phyloP scores from a whole-genome alignment of 2,888 invertebrate species.

The Drosophila koepferae region DNA sequence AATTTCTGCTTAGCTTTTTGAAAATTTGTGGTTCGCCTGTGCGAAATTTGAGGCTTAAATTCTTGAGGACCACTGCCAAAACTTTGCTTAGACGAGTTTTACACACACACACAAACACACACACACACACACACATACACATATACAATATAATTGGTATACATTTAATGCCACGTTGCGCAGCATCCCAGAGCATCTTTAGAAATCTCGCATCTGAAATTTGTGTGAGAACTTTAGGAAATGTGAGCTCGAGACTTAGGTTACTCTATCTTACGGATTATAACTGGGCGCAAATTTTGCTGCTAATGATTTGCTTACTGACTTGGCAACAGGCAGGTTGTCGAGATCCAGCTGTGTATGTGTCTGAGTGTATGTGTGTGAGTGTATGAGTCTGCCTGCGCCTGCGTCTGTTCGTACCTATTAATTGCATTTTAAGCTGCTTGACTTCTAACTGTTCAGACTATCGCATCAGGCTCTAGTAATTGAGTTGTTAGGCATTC shows the following conservation, averaged over 20 bases:
- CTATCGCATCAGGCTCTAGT: conserved; percentile 52
- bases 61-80: conserved; percentile 55
- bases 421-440: conserved; percentile 64
- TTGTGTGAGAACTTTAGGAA: conserved; percentile 73
- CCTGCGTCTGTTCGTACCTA: conserved; percentile 33
- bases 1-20: conserved; percentile 73
- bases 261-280: conserved; percentile 55
- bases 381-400: conserved; percentile 7
- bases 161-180: conserved; percentile 69
- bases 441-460: conserved; percentile 24
- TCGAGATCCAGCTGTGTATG: background rate
- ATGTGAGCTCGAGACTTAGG: conserved; percentile 32
- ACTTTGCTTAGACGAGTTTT: conserved; percentile 27
- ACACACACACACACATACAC: conserved; percentile 10
- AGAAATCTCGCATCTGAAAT: conserved; percentile 52
- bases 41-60: conserved; percentile 75
- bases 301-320: conserved; percentile 74
- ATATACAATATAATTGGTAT: conserved; percentile 61
- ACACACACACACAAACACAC: conserved; percentile 17
- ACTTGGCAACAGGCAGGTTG: conserved; percentile 62
- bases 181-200: conserved; percentile 45
- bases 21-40: conserved; percentile 47
- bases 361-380: conserved; percentile 1
- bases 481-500: conserved; percentile 66
- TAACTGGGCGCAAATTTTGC: conserved; percentile 68